These are phyloP conservation scores for Pseudoatta argentina DNA, from an alignment of 1,140 invertebrate genomes.

Conservation along the genomic window DNA sequence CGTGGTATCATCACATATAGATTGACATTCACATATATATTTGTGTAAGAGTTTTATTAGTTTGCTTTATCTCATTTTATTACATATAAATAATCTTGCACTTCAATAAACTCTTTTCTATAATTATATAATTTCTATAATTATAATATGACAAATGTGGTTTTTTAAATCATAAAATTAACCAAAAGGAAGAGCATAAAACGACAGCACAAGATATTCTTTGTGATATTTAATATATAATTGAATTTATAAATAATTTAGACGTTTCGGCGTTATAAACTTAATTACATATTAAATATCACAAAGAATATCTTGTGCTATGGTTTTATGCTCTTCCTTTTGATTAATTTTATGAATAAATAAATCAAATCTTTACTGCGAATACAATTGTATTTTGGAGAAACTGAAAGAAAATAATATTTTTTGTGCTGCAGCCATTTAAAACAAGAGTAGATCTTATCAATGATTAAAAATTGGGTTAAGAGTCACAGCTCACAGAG, in stretches of 20 bases:
- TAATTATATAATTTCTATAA: no score
- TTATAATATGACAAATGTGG: no score
- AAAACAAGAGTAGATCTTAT: not conserved
- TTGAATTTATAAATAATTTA: no score
- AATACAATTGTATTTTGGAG: not conserved
- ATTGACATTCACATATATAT: not conserved
- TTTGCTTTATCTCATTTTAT: not conserved
- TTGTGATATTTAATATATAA: no score
- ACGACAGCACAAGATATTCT: no score
- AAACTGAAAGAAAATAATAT: not conserved
- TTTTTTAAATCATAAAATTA: no score
- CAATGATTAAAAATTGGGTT: not conserved
- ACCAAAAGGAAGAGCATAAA: no score
- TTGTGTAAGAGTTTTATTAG: not conserved
- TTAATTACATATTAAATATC: no score
- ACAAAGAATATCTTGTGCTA: no score
- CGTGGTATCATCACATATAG: not conserved
- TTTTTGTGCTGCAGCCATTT: not conserved
- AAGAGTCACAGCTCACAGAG: not conserved
- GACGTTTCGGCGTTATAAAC: no score
- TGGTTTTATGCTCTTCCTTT: no score
- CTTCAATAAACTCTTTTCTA: not conserved
- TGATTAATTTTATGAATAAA: not conserved
- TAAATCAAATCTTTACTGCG: not conserved
- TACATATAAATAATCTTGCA: not conserved